phyloP scores from a whole-genome alignment of 2,888 invertebrate species.

The Melanostoma mellinum region DNA sequence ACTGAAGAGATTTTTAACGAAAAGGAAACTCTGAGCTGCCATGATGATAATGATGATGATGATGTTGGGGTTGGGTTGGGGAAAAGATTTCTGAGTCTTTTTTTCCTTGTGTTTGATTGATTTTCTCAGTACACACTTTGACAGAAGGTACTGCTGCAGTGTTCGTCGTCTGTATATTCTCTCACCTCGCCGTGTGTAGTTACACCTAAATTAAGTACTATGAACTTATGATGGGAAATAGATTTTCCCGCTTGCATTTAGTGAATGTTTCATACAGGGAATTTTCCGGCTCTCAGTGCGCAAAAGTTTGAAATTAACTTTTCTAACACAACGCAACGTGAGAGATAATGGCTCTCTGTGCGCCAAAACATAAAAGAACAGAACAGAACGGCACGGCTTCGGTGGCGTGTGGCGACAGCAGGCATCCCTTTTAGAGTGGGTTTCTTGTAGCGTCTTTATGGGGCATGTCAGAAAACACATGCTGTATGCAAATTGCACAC shows the following conservation, averaged over 20 bases:
- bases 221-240: constrained; percentile 62
- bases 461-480: constrained; percentile 55
- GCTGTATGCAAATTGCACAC: constrained; percentile 68
- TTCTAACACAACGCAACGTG: constrained; percentile 10
- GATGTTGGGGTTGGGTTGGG: constrained; percentile 59
- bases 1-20: constrained; percentile 69
- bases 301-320: constrained; percentile 57
- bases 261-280: constrained; percentile 35
- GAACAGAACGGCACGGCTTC: too few species aligned
- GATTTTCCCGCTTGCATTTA: constrained; percentile 68
- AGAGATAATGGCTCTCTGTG: constrained; percentile 42
- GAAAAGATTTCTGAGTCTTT: constrained; percentile 56
- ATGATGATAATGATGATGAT: constrained; percentile 38
- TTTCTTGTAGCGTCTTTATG: constrained; percentile 38
- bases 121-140: constrained; percentile 53
- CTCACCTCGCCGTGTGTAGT: constrained; percentile 43
- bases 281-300: constrained; percentile 54
- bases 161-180: constrained; percentile 26
- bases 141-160: constrained; percentile 16
- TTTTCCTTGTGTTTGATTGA: constrained; percentile 53
- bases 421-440: constrained; percentile 48
- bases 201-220: constrained; percentile 70
- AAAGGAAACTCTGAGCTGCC: constrained; percentile 51
- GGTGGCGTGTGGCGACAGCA: neutral
- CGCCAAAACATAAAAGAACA: constrained; percentile 41